Conservation (phyloP, 1,140 invertebrate genomes). For the Drosophila tani region DNA sequence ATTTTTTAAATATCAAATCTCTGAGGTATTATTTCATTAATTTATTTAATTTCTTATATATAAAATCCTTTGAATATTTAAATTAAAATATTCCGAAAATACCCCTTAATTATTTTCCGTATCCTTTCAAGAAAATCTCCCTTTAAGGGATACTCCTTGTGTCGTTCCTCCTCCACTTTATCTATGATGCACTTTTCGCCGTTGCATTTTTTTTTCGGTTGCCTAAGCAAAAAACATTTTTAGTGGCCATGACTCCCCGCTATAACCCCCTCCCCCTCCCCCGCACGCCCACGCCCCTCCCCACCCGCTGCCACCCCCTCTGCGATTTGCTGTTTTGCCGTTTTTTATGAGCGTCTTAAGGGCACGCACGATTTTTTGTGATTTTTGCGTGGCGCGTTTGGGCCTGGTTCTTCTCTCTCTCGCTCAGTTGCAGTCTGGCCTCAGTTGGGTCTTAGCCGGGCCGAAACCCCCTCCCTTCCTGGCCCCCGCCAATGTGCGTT, state of each 20-base stretch:
- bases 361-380: slow-evolving; percentile 80
- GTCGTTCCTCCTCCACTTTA: not conserved
- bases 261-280: too few species aligned
- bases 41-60: too few species aligned
- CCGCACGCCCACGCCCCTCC: not conserved
- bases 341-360: slow-evolving; percentile 83
- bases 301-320: slow-evolving; percentile 19
- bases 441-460: slow-evolving; percentile 4
- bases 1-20: too few species aligned
- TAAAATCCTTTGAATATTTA: too few species aligned
- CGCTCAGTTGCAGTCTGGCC: slow-evolving; percentile 5
- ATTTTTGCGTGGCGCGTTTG: slow-evolving; percentile 80
- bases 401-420: slow-evolving; percentile 15
- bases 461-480: not conserved
- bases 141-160: not conserved
- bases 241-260: slow-evolving; percentile 52
- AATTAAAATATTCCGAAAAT: too few species aligned
- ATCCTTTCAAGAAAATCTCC: too few species aligned
- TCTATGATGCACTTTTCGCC: slow-evolving; percentile 21
- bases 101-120: too few species aligned
- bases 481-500: slow-evolving; percentile 55
- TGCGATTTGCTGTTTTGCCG: slow-evolving; percentile 55
- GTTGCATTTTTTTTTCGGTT: slow-evolving; percentile 26
- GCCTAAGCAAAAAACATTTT: slow-evolving; percentile 68
- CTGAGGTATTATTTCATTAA: too few species aligned